phyloP scores from a whole-genome alignment of 2,888 invertebrate species.

The Sussaba pulchella region DNA sequence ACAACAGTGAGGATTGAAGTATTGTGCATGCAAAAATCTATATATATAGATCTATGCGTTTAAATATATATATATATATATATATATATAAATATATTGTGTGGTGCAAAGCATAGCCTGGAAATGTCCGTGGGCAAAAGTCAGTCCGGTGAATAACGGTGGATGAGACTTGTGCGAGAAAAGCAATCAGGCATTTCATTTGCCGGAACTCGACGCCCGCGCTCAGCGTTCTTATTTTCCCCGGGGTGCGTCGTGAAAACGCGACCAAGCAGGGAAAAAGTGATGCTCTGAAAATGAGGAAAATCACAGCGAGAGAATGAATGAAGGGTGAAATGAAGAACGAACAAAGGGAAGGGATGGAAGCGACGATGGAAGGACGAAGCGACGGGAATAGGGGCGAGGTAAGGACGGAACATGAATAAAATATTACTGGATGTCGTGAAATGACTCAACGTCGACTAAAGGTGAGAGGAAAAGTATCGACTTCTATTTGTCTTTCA shows the following conservation, averaged over 20 bases:
- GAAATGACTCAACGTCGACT: slow-evolving; percentile 10
- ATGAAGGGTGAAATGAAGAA: slow-evolving; percentile 16
- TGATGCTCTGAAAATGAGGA: not conserved
- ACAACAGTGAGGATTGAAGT: not conserved
- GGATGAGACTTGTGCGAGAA: slow-evolving; percentile 47
- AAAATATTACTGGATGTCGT: slow-evolving; percentile 31
- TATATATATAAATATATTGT: slow-evolving; percentile 18
- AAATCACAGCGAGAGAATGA: slow-evolving; percentile 28
- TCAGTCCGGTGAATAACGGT: slow-evolving; percentile 39
- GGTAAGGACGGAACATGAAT: slow-evolving; percentile 9
- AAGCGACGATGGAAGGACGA: not conserved
- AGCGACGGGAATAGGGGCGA: not conserved
- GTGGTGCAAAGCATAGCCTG: not conserved
- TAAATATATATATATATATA: not conserved
- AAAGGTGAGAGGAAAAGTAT: slow-evolving; percentile 1
- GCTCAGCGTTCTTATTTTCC: slow-evolving; percentile 44
- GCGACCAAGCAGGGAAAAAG: slow-evolving; percentile 35
- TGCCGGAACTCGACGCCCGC: slow-evolving; percentile 31
- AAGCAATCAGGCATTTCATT: slow-evolving; percentile 67
- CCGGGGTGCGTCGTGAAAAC: slow-evolving; percentile 45
- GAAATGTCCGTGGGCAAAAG: slow-evolving; percentile 33
- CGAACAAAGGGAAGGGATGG: slow-evolving; percentile 20
- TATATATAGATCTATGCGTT: not conserved
- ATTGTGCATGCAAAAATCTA: slow-evolving; percentile 29
- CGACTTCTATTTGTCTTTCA: not conserved